phyloP scores from a whole-genome alignment of 2,888 invertebrate genomes.

The Malachius bipustulatus region DNA sequence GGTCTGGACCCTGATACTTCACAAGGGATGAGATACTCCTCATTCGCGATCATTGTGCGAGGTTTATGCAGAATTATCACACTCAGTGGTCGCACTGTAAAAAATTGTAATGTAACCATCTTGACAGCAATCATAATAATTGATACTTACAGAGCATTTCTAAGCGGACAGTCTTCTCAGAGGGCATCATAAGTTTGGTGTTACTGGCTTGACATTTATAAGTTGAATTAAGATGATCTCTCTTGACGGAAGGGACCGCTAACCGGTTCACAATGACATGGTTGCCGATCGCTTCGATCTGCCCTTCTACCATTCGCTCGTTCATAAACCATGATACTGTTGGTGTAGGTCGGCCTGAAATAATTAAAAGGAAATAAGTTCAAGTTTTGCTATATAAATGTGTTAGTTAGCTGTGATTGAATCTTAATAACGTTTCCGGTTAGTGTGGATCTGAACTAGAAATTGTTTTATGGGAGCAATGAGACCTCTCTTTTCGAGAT shows the following conservation, averaged over 20 bases:
- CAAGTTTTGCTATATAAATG: constrained; percentile 4
- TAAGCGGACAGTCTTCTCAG: constrained; percentile 69
- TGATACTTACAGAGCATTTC: constrained; percentile 29
- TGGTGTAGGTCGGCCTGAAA: constrained; percentile 67
- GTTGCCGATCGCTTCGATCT: constrained; percentile 55
- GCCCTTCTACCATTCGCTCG: constrained; percentile 57
- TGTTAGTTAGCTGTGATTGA: constrained; percentile 3
- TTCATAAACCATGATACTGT: constrained; percentile 77
- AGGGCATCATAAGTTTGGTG: constrained; percentile 73
- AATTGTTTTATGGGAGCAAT: too few species aligned
- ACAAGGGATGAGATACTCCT: constrained; percentile 68
- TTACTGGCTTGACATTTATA: constrained; percentile 82
- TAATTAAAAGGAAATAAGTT: constrained; percentile 7
- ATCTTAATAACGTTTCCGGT: constrained; percentile 1
- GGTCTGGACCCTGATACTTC: constrained; percentile 78
- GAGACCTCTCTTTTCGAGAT: too few species aligned
- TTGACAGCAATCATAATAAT: too few species aligned
- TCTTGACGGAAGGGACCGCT: constrained; percentile 58
- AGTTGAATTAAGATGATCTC: constrained; percentile 71
- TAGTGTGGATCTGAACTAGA: too few species aligned
- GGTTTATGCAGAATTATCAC: constrained; percentile 70
- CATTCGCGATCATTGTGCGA: constrained; percentile 62
- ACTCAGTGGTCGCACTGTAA: constrained; percentile 67
- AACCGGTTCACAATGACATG: constrained; percentile 71
- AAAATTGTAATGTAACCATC: constrained; percentile 15